These are phyloP conservation scores for Galeruca laticollis DNA, from an alignment of 2,888 invertebrate species.

Conservation along the genomic window DNA sequence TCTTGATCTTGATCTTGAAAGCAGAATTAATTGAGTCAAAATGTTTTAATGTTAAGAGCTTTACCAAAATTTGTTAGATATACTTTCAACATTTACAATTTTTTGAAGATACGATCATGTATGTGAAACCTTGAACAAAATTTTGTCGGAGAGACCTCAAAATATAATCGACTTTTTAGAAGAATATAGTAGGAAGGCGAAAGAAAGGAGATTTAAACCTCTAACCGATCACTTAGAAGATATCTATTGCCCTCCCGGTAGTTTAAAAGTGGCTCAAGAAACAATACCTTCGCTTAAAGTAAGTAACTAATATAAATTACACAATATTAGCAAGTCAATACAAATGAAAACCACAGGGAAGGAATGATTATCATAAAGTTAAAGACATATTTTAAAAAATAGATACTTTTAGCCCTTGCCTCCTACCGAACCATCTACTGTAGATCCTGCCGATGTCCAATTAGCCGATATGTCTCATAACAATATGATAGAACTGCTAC, in stretches of 20 bases:
- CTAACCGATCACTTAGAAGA: constrained; percentile 76
- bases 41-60: too few species aligned
- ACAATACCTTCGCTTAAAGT: constrained; percentile 71
- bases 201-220: constrained; percentile 77
- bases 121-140: constrained; percentile 80
- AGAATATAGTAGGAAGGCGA: constrained; percentile 84
- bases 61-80: too few species aligned
- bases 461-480: constrained; percentile 64
- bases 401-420: constrained; percentile 50
- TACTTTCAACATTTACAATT: not conserved
- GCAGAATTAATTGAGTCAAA: too few species aligned
- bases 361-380: too few species aligned
- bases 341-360: too few species aligned
- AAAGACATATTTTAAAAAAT: too few species aligned
- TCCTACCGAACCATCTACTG: constrained; percentile 60
- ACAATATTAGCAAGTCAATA: not conserved
- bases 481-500: constrained; percentile 66
- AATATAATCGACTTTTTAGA: constrained; percentile 89
- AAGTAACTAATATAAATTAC: too few species aligned
- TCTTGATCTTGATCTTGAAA: too few species aligned
- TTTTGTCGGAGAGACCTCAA: constrained; percentile 82
- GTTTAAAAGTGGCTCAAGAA: constrained; percentile 70
- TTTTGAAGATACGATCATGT: constrained; percentile 82
- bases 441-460: constrained; percentile 64
- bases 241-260: constrained; percentile 72